Base-by-base conservation (phyloP, 2,888 invertebrate genomes). In the Cataglyphis cursor region DNA sequence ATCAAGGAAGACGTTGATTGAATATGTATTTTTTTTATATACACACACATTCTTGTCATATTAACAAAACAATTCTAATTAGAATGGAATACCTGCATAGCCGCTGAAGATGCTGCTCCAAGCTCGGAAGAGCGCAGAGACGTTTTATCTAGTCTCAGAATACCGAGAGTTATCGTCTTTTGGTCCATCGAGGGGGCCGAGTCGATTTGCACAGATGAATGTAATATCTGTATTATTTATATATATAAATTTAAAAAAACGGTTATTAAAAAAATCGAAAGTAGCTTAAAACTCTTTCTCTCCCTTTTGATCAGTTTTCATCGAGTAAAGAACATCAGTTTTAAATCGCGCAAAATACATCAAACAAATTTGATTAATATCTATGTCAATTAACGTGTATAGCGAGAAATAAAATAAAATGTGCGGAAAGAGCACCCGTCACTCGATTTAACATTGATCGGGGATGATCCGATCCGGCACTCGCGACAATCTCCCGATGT, bases 401-500 rank as follows among this genome's bases (percentile, higher is more conserved):
- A 59, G 41, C 4, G n/a, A n/a, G 24, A 24, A 0, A 8, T 41
- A 38, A 54, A 57, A 41, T 21, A 5, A 68, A 0, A 35, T 44
- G 8, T 18, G 10, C 21, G 31, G 31, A 44, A 4, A 41, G 15
- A 24, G 15, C n/a, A 1, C 3, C 0, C 8, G 44, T 35, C 24
- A 70, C 35, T 64, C 18, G 35, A 78, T 35, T 59, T 31, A 70
- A 28, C 24, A 59, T 48, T 73, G 21, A 35, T 61, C 41, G 44
- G 3, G 57, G 28, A 44, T 65, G 21, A 78, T 82, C 68, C 68
- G 85, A 70, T 80, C 86, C 48, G 75, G 15, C 44, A 44, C 85
- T 64, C 80, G 61, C 38, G 73, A 80, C 70, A 57, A 70, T 85
- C 82, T 41, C 35, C 41, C 61, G 65, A 38, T 44, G 21, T 75